A percentile compares a stretch with the other conserved stretches of the same genome.
Evolutionary conservation across 2,888 invertebrate genomes (phyloP).

Genomic region (Trilocha varians): DNA sequence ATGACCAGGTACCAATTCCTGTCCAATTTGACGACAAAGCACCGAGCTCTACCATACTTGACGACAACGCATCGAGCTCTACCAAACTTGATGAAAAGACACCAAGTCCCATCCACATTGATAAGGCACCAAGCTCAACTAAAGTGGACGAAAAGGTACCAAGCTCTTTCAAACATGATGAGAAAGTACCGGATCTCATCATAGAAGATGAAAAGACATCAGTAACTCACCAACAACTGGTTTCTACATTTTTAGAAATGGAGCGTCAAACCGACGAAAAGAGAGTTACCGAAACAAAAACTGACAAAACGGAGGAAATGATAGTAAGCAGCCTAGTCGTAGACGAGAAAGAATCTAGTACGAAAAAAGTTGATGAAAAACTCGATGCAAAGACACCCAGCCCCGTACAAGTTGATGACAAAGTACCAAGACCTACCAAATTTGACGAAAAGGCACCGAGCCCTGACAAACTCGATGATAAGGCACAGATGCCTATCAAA

Average conservation of each 20-base stretch:
- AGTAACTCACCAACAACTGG: conserved; percentile 4
- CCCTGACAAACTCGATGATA: not conserved
- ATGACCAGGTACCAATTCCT: conserved; percentile 6
- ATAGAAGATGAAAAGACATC: not conserved
- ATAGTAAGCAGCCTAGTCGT: too few relatives aligned
- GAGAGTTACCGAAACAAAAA: too few relatives aligned
- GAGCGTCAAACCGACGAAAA: too few relatives aligned
- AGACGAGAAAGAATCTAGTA: not conserved
- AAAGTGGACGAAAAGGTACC: conserved; percentile 5
- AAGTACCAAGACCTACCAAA: conserved; percentile 5
- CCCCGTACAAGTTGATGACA: conserved; percentile 4
- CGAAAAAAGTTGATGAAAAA: not conserved
- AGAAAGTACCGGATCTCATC: conserved; percentile 3
- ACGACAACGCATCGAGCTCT: conserved; percentile 8
- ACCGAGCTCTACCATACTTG: not conserved
- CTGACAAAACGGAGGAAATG: too few relatives aligned
- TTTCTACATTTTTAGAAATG: too few relatives aligned
- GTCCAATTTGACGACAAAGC: conserved; percentile 7
- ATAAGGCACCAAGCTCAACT: conserved; percentile 6
- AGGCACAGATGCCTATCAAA: conserved; percentile 2
- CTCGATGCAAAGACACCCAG: not conserved
- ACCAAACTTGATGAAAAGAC: not conserved
- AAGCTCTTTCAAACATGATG: conserved; percentile 2
- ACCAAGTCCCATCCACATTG: not conserved
- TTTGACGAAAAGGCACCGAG: conserved; percentile 5